Base-by-base conservation (phyloP, 2,888 invertebrate species). In the Encarsia formosa region DNA sequence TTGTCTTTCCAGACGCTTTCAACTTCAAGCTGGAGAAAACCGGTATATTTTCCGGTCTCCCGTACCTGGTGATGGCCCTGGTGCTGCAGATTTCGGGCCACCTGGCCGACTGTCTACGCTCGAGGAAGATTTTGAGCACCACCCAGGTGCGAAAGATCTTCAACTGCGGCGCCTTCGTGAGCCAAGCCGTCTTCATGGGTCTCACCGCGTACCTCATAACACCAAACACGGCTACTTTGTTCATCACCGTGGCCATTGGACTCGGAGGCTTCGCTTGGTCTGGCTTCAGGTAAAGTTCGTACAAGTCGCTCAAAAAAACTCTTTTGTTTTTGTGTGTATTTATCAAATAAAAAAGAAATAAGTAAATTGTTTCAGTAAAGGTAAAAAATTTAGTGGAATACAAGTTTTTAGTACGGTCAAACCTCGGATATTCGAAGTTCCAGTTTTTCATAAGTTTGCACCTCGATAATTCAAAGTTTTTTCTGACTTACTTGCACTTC, bases 251-350 rank as follows among this genome's bases (percentile, higher is more conserved):
- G 41, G 92, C 93, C 1, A 91, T 94, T 0, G 94, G 94, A 0
- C 77, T 93, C 1, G 94, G 95, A 1, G 91, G 93, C 0, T 91
- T 94, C 71, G 91, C 93, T 1, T 94, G 93, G 92, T 86, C 91
- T 5, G 94, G 93, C 35, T 92, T 91, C 70, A 86, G 88, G 88
- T 89, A 76, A 76, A 20, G 22, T 19, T 50, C 23, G n/a, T n/a
- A n/a, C n/a, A n/a, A n/a, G n/a, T n/a, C n/a, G n/a, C n/a, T n/a
- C n/a, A n/a, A n/a, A n/a, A n/a, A n/a, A n/a, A n/a, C n/a, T n/a
- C n/a, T n/a, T n/a, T n/a, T n/a, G n/a, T n/a, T n/a, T n/a, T n/a
- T n/a, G n/a, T n/a, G n/a, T n/a, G n/a, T n/a, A n/a, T n/a, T n/a
- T n/a, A n/a, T n/a, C n/a, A n/a, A n/a, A n/a, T n/a, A n/a, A n/a